Evolutionary conservation across 2,113 vertebrate species (phyloP).

Genomic region (Phrynocephalus versicolor): DNA sequence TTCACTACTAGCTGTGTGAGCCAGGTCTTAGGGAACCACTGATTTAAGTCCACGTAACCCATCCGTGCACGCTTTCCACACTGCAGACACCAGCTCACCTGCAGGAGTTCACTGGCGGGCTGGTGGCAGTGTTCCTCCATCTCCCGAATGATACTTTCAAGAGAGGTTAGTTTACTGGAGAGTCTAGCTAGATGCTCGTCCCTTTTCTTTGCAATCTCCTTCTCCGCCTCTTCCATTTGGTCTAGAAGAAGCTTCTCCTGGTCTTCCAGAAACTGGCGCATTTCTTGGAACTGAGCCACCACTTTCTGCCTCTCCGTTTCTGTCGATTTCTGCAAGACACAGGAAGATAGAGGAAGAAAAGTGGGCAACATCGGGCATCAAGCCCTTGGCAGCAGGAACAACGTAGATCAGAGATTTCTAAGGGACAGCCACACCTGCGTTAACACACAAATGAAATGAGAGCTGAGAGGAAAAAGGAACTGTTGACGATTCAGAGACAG

Average conservation of each 20-base stretch:
- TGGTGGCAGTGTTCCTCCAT: conserved; percentile 50
- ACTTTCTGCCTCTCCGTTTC: not conserved
- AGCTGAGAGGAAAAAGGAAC: no score
- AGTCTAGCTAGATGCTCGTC: not conserved
- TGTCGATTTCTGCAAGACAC: not conserved
- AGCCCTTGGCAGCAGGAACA: not conserved
- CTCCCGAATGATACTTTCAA: conserved; percentile 43
- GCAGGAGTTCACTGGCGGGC: conserved; percentile 30
- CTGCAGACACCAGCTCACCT: conserved; percentile 40
- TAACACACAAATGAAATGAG: not conserved
- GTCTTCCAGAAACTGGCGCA: not conserved
- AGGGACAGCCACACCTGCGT: not conserved
- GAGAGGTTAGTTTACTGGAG: not conserved
- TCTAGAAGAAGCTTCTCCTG: not conserved
- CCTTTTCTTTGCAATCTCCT: not conserved
- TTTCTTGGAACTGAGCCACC: not conserved
- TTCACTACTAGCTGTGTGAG: no score
- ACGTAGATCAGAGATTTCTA: not conserved
- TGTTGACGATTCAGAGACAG: no score
- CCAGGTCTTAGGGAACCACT: no score
- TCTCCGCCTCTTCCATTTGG: not conserved
- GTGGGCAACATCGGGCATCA: not conserved
- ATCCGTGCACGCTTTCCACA: not conserved
- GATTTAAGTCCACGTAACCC: not conserved
- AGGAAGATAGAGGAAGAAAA: not conserved